Conservation (phyloP, 2,113 vertebrate species). For the Ageneiosus marmoratus region DNA sequence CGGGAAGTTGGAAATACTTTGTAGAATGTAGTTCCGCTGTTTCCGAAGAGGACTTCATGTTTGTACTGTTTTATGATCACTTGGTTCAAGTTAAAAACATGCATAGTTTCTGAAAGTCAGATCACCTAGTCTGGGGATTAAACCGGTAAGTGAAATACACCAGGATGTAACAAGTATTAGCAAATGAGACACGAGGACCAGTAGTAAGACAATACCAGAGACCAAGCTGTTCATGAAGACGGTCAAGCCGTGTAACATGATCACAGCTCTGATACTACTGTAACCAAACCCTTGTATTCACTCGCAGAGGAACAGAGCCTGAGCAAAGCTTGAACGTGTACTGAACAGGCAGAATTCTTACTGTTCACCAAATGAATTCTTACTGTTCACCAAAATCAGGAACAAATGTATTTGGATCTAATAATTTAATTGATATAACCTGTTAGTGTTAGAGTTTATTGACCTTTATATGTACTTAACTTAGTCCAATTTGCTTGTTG, state of each 20-base stretch:
- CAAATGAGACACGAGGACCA: conserved; percentile 2
- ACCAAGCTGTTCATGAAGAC: conserved; percentile 27
- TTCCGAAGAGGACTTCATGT: not conserved
- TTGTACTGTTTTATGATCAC: not conserved
- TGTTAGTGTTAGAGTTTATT: not conserved
- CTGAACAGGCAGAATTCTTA: conserved; percentile 60
- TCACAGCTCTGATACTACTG: conserved; percentile 30
- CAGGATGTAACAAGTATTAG: conserved; percentile 4
- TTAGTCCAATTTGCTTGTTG: conserved; percentile 29
- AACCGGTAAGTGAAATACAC: not conserved
- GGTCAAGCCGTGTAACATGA: conserved; percentile 45
- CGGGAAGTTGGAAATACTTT: not conserved
- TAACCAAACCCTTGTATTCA: conserved; percentile 32
- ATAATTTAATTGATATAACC: not conserved
- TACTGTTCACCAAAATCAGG: conserved; percentile 36
- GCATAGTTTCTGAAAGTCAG: not conserved
- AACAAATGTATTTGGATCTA: conserved; percentile 24
- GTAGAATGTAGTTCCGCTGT: conserved; percentile 2
- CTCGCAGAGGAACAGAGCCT: conserved; percentile 14
- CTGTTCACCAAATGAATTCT: conserved; percentile 48
- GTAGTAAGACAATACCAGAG: conserved; percentile 24
- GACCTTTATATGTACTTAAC: conserved; percentile 11
- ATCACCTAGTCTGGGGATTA: not conserved
- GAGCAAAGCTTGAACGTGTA: conserved; percentile 47
- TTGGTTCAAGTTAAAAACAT: not conserved